Evolutionary conservation across 2,888 invertebrate species (phyloP), one percentile per base, ranked within the genome.

Genomic region (Andrena chrysosceles): DNA sequence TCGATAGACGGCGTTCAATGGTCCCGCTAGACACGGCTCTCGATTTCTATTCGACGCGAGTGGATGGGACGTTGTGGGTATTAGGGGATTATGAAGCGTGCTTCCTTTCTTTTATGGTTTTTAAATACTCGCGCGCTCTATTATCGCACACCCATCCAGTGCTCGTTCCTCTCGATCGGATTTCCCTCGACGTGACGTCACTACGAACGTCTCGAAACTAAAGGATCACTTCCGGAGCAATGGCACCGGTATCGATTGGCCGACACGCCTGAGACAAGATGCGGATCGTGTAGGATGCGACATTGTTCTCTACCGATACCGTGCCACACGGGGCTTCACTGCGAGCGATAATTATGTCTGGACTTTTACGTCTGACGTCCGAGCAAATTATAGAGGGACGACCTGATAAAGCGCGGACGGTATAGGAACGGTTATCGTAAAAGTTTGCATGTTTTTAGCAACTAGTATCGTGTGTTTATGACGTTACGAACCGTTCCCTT

Each of bases 181-280:
- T 73, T 77, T 68, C n/a, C 8, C 59, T 59, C n/a, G 60, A n/a
- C 33, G 35, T 85, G 84, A 87, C 87, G 87, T 89, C 79, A 83
- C 60, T 26, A 10, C 66, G 33, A 49, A 54, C 64, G 81, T 78
- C 77, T 78, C 76, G 82, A 76, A 72, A 70, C 77, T 72, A 23
- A 78, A 81, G 71, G 71, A 89, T 87, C 84, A 72, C 79, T 88
- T 81, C 81, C 79, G 78, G 85, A 70, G 84, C 83, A 83, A 86
- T 69, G 85, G 72, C 80, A 81, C 59, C 20, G 59, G 70, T 89
- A 89, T 90, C 89, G 89, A 90, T 90, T 81, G 79, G 68, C 56
- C 78, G 85, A 72, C 85, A 80, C 72, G 70, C 80, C 74, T 73
- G 67, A 72, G 83, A 77, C 59, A 48, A 77, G 67, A 67, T 33